Base-by-base conservation (phyloP, 2,888 invertebrate genomes). In the Cremastobaeus sp. region DNA sequence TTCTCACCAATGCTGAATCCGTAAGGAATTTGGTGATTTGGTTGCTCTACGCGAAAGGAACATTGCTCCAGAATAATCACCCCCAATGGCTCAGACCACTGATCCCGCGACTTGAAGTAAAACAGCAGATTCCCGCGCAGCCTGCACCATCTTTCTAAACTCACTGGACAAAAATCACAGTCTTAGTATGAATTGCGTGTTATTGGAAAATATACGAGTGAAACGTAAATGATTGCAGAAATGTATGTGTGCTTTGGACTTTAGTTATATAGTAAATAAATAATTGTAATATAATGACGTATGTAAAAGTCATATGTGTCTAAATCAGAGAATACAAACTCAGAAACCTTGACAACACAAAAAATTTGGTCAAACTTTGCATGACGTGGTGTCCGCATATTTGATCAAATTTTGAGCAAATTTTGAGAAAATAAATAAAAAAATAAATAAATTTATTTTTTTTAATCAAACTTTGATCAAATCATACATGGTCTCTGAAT, bases 81-180 rank as follows among this genome's bases (percentile, higher is more conserved):
- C 25, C 97, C 97, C 72, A 93, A 89, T 0, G 97, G 96, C 81
- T 96, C 94, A 17, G 95, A 95, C 91, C 93, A 95, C 81, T 94
- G 94, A 87, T 97, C 96, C 79, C 93, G 92, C 43, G 94, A 94
- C 88, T 96, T 96, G 85, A 97, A 93, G 88, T 97, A 97, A 89
- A 98, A 98, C 68, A 98, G 89, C 11, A 98, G 90, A 89, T 98
- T 98, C 69, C 98, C 98, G 80, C 95, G 91, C 32, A 98, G 91
- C 76, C 96, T 92, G 88, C 96, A 97, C 95, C 96, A 97, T 84
- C 95, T 90, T 86, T 95, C 94, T 80, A 92, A 89, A 85, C 91
- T 93, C 79, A 93, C 95, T 95, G 89, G 48, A 89, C 60, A 80
- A 75, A 77, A 79, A 72, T 72, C 20, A 77, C 17, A 14, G 43